These are phyloP conservation scores for Champsocephalus esox DNA, from an alignment of 2,797 vertebrate genomes.

Conservation along the genomic window DNA sequence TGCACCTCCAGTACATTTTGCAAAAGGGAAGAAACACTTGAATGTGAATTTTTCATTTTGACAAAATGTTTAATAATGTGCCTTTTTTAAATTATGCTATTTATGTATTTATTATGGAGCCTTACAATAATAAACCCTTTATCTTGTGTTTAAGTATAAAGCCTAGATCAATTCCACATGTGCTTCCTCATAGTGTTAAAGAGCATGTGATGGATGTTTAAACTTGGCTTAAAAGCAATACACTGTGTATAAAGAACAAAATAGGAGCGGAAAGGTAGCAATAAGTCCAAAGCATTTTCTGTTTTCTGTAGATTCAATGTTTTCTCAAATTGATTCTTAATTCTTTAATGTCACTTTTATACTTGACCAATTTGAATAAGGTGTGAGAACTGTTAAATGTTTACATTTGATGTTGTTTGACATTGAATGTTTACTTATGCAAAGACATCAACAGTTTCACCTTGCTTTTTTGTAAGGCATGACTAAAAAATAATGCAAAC, in stretches of 20 bases:
- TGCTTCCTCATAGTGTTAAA: constrained; percentile 62
- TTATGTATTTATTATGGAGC: constrained; percentile 98
- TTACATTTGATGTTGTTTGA: constrained; percentile 66
- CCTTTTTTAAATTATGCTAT: constrained; percentile 93
- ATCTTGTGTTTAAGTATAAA: constrained; percentile 51
- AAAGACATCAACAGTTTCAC: constrained; percentile 48
- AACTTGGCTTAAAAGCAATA: constrained; percentile 81
- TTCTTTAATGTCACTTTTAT: constrained; percentile 88
- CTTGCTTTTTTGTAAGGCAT: constrained; percentile 74
- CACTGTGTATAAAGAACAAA: constrained; percentile 83
- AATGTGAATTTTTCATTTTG: constrained; percentile 78
- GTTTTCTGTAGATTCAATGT: constrained; percentile 91
- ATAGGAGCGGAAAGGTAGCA: constrained; percentile 71
- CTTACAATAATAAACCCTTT: constrained; percentile 76
- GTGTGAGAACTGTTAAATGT: constrained; percentile 58
- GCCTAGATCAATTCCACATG: constrained; percentile 45
- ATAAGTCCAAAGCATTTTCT: constrained; percentile 87
- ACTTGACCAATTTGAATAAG: constrained; percentile 94
- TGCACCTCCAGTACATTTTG: constrained; percentile 52
- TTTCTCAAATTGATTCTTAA: constrained; percentile 89
- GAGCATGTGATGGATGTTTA: constrained; percentile 72
- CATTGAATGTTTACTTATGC: constrained; percentile 67
- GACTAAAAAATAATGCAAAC: constrained; percentile 61
- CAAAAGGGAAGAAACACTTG: constrained; percentile 51
- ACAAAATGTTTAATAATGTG: constrained; percentile 91